Base-by-base conservation (phyloP, 2,797 vertebrate genomes). In the Malurus leucopterus region DNA sequence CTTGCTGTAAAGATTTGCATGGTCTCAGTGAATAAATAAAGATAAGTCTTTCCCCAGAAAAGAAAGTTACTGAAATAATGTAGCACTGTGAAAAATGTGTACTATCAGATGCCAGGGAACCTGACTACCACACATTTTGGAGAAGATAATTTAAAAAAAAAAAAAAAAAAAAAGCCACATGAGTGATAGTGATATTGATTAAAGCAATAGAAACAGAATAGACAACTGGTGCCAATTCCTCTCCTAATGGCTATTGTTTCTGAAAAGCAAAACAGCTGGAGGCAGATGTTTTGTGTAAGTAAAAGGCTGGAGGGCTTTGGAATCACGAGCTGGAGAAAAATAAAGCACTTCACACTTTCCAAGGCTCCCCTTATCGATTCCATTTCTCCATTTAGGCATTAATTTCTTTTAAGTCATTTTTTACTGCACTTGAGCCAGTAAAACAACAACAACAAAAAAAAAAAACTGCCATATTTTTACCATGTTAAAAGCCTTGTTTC, bases 271-370 rank as follows among this genome's bases (percentile, higher is more conserved):
- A 91, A 62, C 51, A 88, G 67, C 63, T 69, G 54, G 88, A 89
- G 78, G 86, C 84, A 90, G 75, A 90, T 77, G 53, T 77, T 91
- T 89, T 65, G 54, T 50, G 23, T 80, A 87, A 64, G 65, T 68
- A 74, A 86, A 90, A 88, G 55, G 32, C 63, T 75, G 70, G 32
- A 88, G 30, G 26, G 50, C 4, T 3, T 27, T 89, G 51, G 69
- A 90, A 87, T 77, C 79, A 68, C 4, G 29, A 80, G 21, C 63
- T 77, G 58, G 47, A 77, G 69, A 90, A 88, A 88, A 51, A 82
- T 20, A 74, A 91, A 83, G 32, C 43, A 80, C 40, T 68, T 79
- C n/a, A 76, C 53, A 32, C 51, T 84, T 71, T 89, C 69, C 79
- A 91, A 87, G 26, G 29, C 16, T 80, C 13, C 15, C 13, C 54